These are phyloP conservation scores for Siniperca obscura DNA, from an alignment of 2,797 vertebrate genomes.

Conservation along the genomic window DNA sequence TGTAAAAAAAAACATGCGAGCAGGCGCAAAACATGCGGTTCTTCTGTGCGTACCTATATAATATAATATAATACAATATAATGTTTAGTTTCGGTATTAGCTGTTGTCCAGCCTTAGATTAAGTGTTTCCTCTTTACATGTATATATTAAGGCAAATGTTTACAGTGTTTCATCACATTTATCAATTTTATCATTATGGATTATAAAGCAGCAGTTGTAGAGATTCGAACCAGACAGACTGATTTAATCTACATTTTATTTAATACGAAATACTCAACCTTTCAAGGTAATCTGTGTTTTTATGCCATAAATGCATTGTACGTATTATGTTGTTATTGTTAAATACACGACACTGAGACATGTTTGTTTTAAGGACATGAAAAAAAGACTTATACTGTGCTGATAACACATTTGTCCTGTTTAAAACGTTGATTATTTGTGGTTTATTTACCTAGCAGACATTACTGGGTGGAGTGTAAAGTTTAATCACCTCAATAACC, in stretches of 20 bases:
- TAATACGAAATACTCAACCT: neutral
- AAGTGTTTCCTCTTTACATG: neutral
- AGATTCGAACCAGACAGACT: neutral
- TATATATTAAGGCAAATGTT: neutral
- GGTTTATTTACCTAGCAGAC: neutral
- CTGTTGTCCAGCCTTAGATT: neutral
- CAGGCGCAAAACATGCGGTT: neutral
- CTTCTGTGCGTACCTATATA: neutral
- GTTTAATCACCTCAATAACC: neutral
- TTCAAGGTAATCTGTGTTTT: neutral
- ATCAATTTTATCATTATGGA: neutral
- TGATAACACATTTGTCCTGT: neutral
- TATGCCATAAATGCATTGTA: neutral
- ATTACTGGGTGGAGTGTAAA: neutral
- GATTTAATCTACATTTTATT: neutral
- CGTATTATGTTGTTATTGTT: neutral
- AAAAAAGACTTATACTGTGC: neutral
- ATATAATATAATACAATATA: too few species aligned
- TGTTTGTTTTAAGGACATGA: neutral
- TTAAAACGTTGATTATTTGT: neutral
- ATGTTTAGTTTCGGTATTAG: neutral
- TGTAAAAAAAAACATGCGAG: neutral
- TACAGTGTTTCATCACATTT: neutral
- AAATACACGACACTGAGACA: neutral
- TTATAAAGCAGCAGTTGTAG: neutral